Conservation (phyloP, 2,797 vertebrate species). For the Lithobates pipiens region DNA sequence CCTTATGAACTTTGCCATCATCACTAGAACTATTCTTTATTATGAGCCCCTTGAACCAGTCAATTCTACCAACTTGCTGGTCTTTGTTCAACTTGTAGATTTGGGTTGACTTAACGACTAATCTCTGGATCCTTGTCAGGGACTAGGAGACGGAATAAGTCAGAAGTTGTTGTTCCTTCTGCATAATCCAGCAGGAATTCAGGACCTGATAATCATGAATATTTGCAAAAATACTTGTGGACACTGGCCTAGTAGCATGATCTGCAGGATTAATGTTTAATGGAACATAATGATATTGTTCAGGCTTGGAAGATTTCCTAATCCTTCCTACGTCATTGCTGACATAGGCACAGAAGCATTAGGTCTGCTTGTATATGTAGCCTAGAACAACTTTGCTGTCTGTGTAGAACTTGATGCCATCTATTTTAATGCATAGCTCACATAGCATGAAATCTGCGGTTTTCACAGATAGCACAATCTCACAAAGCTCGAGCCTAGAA, state of each 20-base stretch:
- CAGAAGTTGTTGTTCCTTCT: too few relatives aligned
- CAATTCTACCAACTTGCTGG: conserved; percentile 55
- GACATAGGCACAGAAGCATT: background rate
- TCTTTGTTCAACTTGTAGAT: conserved; percentile 5
- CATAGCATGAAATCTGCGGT: background rate
- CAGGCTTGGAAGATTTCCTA: conserved; percentile 3
- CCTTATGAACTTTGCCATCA: too few relatives aligned
- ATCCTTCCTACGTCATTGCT: background rate
- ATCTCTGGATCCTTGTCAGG: too few relatives aligned
- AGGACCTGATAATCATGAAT: too few relatives aligned
- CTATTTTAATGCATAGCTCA: background rate
- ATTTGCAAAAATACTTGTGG: too few relatives aligned
- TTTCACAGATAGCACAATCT: background rate
- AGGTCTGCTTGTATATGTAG: background rate
- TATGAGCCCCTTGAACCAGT: conserved; percentile 52
- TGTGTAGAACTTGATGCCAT: background rate
- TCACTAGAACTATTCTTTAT: conserved; percentile 35
- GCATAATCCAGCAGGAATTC: too few relatives aligned
- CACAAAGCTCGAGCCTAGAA: conserved; percentile 29
- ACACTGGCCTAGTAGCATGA: too few relatives aligned
- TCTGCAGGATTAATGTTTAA: background rate
- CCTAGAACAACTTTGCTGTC: background rate
- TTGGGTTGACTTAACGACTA: too few relatives aligned
- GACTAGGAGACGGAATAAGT: too few relatives aligned
- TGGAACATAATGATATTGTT: conserved; percentile 20